Percentiles rank a stretch among this genome's conserved stretches.
Evolutionary conservation across 2,797 vertebrate genomes (phyloP).

Genomic region (Microctenopoma stevenorrisi): DNA sequence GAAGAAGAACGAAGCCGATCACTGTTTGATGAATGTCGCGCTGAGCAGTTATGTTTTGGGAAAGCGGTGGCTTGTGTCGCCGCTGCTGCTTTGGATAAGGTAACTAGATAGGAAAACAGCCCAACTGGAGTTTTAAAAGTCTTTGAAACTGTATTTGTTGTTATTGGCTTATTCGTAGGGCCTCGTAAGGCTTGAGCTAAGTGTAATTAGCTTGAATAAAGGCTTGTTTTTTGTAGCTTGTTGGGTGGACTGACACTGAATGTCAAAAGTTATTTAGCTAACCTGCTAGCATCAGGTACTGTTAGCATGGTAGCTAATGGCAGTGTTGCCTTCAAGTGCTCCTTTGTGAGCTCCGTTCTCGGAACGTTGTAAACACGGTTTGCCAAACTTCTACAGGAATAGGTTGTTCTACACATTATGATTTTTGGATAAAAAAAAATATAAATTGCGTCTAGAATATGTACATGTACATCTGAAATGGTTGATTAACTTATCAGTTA

Average conservation of each 20-base stretch:
- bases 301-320: slow-evolving; percentile 5
- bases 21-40: not conserved
- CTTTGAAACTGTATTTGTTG: not conserved
- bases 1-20: slow-evolving; percentile 39
- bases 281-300: slow-evolving; percentile 17
- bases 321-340: slow-evolving; percentile 45
- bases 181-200: not conserved
- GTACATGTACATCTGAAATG: no score
- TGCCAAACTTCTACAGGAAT: not conserved
- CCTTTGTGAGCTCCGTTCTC: not conserved
- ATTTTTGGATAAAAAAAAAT: no score
- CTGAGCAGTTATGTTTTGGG: not conserved
- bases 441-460: no score
- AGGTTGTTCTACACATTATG: no score
- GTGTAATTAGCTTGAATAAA: slow-evolving; percentile 6
- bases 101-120: slow-evolving; percentile 30
- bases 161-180: not conserved
- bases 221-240: slow-evolving; percentile 14
- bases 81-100: slow-evolving; percentile 47
- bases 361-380: not conserved
- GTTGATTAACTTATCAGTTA: no score
- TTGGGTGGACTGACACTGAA: slow-evolving; percentile 17
- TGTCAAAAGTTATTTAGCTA: slow-evolving; percentile 29
- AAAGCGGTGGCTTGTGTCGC: slow-evolving; percentile 16
- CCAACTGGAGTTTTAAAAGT: not conserved